These are phyloP conservation scores for Pseudorasbora parva DNA, from an alignment of 2,113 vertebrate genomes.

Conservation along the genomic window DNA sequence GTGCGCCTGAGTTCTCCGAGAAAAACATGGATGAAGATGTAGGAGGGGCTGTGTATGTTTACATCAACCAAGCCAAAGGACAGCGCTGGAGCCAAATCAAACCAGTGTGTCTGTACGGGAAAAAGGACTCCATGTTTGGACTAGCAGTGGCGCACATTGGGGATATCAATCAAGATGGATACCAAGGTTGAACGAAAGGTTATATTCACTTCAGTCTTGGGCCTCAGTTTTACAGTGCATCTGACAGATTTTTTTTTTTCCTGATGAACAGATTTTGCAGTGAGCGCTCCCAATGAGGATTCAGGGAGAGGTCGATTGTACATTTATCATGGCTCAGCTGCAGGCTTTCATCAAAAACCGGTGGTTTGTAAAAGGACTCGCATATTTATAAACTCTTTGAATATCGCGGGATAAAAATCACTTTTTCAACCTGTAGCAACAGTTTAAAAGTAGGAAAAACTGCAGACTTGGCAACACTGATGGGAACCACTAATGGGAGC, in stretches of 20 bases:
- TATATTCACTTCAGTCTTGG: not conserved
- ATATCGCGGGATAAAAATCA: too few relatives aligned
- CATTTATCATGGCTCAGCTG: slow-evolving; percentile 83
- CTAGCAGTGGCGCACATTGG: slow-evolving; percentile 88
- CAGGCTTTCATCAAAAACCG: slow-evolving; percentile 79
- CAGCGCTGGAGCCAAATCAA: slow-evolving; percentile 77
- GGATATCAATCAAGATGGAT: slow-evolving; percentile 89
- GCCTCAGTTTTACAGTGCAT: not conserved
- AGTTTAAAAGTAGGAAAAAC: too few relatives aligned
- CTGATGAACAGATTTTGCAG: slow-evolving; percentile 83
- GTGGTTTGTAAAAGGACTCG: slow-evolving; percentile 70
- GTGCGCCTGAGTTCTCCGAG: slow-evolving; percentile 85
- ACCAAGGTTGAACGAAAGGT: slow-evolving; percentile 73
- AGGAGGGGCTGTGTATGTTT: slow-evolving; percentile 88
- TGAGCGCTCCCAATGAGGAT: slow-evolving; percentile 88
- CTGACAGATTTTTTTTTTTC: slow-evolving; percentile 34
- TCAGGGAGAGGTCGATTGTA: slow-evolving; percentile 84
- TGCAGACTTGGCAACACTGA: too few relatives aligned
- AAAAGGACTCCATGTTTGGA: slow-evolving; percentile 90
- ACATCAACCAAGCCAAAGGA: slow-evolving; percentile 81
- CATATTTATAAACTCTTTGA: not conserved
- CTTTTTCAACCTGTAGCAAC: too few relatives aligned
- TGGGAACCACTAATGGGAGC: too few relatives aligned
- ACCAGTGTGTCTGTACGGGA: slow-evolving; percentile 81
- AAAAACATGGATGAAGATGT: slow-evolving; percentile 79